Base-by-base conservation (phyloP, 2,113 vertebrate species). In the Propithecus coquereli region DNA sequence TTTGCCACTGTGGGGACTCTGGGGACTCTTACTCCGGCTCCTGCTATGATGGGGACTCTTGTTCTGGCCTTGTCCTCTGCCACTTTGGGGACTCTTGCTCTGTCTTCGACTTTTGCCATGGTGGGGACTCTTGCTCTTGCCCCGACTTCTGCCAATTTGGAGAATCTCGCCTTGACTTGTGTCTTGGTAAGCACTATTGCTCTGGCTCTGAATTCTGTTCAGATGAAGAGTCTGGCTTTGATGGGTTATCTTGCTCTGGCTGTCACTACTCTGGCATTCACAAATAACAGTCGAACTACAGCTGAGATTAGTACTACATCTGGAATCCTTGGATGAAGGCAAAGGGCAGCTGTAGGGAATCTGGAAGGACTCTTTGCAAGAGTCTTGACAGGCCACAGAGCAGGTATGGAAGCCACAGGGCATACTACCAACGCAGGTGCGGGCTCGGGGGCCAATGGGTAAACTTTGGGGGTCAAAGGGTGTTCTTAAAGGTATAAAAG, bases 401-500 rank as follows among this genome's bases (percentile, higher is more conserved):
- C 87, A 98, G 77, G 94, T 30, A n/a, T 95, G 97, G 89, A 97
- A 2, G 45, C 96, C 94, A 97, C 97, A 97, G 45, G 97, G 96
- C 17, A 81, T 16, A 66, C 52, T n/a, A 76, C 87, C 87, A 87
- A 84, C n/a, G n/a, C 22, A 90, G 77, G 80, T n/a, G 13, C 25
- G 63, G 83, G 32, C 4, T 94, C 45, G 94, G 65, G 93, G 59
- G 16, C 25, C 34, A 94, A 87, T 52, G 20, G 97, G 93, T 94
- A 97, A 93, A 96, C 45, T 84, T 18, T 70, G 89, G 27, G 92
- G 93, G 65, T 97, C 89, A 96, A 97, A 97, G 37, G 96, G 95
- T 91, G 87, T 90, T 90, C 96, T 96, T 76, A 97, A 94, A 96
- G 97, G 97, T 27, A 97, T 87, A 87, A 94, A 98, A 93, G 96